These are phyloP conservation scores for Lepus europaeus DNA, from an alignment of 2,113 vertebrate genomes.

Conservation along the genomic window DNA sequence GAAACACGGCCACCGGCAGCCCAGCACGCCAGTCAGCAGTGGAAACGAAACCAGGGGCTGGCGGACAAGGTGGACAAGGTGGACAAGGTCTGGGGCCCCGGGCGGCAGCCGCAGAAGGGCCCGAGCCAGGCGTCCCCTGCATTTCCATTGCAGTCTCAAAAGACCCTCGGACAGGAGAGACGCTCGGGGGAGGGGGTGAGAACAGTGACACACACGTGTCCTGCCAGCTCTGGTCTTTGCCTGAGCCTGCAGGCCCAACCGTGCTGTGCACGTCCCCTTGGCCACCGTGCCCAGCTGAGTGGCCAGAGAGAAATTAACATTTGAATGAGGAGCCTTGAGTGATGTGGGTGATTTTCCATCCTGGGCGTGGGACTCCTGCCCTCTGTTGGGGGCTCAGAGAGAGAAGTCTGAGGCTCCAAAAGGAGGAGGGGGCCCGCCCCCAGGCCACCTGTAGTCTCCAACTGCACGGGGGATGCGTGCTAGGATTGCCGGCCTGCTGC, in stretches of 20 bases:
- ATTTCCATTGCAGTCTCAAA: no score
- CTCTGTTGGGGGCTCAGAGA: neutral
- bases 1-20: no score
- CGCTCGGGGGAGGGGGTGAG: no score
- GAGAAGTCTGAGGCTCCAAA: neutral
- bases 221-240: no score
- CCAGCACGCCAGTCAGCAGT: no score
- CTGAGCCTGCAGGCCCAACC: neutral
- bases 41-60: no score
- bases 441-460: neutral
- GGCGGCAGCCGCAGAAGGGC: no score
- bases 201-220: no score
- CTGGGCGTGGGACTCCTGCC: accelerated
- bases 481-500: neutral
- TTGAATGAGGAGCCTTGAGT: neutral
- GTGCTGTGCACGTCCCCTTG: neutral
- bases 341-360: neutral
- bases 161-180: no score
- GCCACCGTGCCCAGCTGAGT: neutral
- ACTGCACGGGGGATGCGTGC: neutral
- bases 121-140: no score
- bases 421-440: neutral
- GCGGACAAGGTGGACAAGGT: no score
- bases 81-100: no score
- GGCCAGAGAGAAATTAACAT: neutral